phyloP scores from a whole-genome alignment of 2,113 vertebrate species.

The Scytalopus superciliaris region DNA sequence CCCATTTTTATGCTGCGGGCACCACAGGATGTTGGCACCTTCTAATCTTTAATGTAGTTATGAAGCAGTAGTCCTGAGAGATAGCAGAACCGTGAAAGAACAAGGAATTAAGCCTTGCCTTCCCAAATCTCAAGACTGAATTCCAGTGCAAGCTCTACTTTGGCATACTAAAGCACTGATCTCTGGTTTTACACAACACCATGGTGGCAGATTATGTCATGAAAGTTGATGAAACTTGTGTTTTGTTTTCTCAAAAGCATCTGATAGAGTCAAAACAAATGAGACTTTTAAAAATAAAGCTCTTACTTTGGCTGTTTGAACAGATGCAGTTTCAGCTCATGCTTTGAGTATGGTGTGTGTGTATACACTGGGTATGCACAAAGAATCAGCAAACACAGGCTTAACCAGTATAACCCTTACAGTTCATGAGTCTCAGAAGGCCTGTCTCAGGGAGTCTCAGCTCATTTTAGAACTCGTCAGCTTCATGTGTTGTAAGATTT shows the following conservation, averaged over 20 bases:
- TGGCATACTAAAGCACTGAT: neutral
- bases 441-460: conserved; percentile 56
- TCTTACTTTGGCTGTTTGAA: neutral
- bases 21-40: neutral
- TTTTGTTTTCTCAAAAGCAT: neutral
- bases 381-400: conserved; percentile 35
- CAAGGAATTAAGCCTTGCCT: neutral
- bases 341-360: neutral
- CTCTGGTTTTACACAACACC: neutral
- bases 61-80: neutral
- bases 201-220: neutral
- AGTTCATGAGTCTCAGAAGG: conserved; percentile 52
- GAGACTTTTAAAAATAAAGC: neutral
- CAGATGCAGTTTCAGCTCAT: neutral
- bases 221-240: neutral
- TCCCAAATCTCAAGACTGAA: neutral
- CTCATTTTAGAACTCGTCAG: conserved; percentile 71
- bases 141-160: neutral
- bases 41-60: neutral
- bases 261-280: neutral
- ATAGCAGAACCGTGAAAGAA: neutral
- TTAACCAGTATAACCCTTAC: conserved; percentile 31
- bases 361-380: neutral
- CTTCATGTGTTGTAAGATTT: conserved; percentile 65
- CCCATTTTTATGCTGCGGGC: neutral